phyloP scores from a whole-genome alignment of 2,888 invertebrate genomes.

The Mesochorus sp. region DNA sequence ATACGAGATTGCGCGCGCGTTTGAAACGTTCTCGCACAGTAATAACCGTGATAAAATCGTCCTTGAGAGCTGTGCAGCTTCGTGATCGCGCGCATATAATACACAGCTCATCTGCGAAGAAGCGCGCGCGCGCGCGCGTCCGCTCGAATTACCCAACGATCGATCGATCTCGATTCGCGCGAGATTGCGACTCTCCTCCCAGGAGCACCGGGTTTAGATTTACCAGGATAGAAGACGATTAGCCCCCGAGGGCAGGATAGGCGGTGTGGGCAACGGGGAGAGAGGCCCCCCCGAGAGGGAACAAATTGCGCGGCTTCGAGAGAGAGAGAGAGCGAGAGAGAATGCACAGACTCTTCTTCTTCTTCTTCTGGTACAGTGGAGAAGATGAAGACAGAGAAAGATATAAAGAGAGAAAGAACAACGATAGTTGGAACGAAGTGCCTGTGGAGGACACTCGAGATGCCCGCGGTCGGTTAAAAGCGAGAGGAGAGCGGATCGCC shows the following conservation, averaged over 20 bases:
- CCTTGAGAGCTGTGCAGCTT: constrained; percentile 42
- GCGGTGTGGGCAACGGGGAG: constrained; percentile 33
- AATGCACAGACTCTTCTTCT: too few relatives aligned
- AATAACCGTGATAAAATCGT: constrained; percentile 64
- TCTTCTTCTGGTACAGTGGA: too few relatives aligned
- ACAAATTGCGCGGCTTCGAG: constrained; percentile 55
- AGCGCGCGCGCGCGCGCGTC: constrained; percentile 30
- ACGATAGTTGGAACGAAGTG: constrained; percentile 59
- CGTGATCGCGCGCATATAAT: neutral
- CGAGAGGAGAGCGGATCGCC: constrained; percentile 44
- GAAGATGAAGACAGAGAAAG: constrained; percentile 22
- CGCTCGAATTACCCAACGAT: constrained; percentile 59
- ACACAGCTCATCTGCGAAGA: constrained; percentile 10
- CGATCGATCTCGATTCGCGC: constrained; percentile 60
- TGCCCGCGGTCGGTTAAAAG: constrained; percentile 37
- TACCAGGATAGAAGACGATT: constrained; percentile 59
- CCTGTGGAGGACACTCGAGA: constrained; percentile 39
- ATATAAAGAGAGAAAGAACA: constrained; percentile 30
- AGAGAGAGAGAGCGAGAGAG: constrained; percentile 30
- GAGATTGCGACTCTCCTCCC: constrained; percentile 57
- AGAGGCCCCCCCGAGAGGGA: constrained; percentile 25
- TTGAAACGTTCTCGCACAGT: constrained; percentile 55
- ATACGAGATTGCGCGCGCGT: constrained; percentile 51
- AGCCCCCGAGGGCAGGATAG: constrained; percentile 55
- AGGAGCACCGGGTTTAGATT: constrained; percentile 47